Base-by-base conservation (phyloP, 2,113 vertebrate genomes). In the Hyperoodon ampullatus region DNA sequence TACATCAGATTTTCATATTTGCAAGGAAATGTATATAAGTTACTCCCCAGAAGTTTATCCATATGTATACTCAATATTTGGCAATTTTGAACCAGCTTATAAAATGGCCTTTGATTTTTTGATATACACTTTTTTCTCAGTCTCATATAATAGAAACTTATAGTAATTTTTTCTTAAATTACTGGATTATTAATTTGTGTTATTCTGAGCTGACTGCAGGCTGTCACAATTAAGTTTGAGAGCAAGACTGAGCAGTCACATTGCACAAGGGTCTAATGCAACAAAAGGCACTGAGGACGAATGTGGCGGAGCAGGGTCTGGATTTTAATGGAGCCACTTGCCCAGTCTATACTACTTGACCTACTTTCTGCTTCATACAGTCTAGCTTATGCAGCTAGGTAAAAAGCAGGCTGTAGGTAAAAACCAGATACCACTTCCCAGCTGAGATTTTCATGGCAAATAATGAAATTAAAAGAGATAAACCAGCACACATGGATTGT, bases 391-490 rank as follows among this genome's bases (percentile, higher is more conserved):
- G 33, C 47, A 90, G 44, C 26, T 24, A 60, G 16, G n/a, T 81
- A 61, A 65, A 92, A 93, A 78, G 33, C 63, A 93, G 84, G 18
- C 50, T 86, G 16, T 65, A 60, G 44, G 8, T 71, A 47, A 92
- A 72, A 96, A 70, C 42, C 44, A 92, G 55, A 89, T 21, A n/a
- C 35, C 81, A 30, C 18, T 50, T 94, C 39, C 90, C 47, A 77
- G 74, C 5, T 68, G 75, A 88, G 16, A 71, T 93, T 93, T 71
- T 47, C 53, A 66, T 78, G 83, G 42, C 24, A 87, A 94, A 91
- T 78, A 95, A 88, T 26, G 42, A 97, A 95, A 94, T 75, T 95
- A 65, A 95, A 87, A 95, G 44, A 80, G 53, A 87, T 77, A 88
- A 90, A 82, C 55, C 14, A 18, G 53, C 13, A 24, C 39, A 63